These are phyloP conservation scores for Thryonomys swinderianus DNA, from an alignment of 2,113 vertebrate genomes.

Conservation along the genomic window DNA sequence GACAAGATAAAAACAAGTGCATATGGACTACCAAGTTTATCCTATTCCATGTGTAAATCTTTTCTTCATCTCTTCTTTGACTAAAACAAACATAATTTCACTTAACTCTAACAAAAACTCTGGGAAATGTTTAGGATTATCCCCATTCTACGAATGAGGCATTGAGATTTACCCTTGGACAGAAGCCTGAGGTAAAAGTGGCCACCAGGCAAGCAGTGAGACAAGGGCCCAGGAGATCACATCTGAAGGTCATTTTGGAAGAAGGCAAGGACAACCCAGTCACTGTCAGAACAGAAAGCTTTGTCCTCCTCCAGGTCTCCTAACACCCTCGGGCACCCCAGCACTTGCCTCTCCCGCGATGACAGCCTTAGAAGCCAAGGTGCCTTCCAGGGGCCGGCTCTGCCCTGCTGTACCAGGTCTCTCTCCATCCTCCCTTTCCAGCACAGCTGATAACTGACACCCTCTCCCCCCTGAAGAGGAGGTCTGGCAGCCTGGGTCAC, in stretches of 20 bases:
- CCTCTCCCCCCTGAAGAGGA: background rate
- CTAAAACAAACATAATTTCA: background rate
- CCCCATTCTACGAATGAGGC: background rate
- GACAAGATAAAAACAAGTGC: slow-evolving; percentile 17
- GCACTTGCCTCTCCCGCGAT: background rate
- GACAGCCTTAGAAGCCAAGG: background rate
- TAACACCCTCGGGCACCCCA: background rate
- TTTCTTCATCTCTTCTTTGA: background rate
- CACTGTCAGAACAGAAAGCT: background rate
- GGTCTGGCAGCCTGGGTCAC: background rate
- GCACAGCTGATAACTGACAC: background rate
- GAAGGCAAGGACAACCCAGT: background rate
- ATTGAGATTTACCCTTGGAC: background rate
- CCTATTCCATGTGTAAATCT: background rate
- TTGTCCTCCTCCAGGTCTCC: background rate
- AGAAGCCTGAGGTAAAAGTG: background rate
- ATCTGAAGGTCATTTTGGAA: background rate
- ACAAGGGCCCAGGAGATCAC: background rate
- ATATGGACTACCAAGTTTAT: background rate
- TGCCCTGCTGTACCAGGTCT: no score
- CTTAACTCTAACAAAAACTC: background rate
- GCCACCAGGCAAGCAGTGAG: background rate
- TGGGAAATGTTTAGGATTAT: background rate
- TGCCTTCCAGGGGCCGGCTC: background rate
- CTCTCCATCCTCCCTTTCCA: background rate